Base-by-base conservation (phyloP, 2,797 vertebrate genomes). In the Brotula barbata region DNA sequence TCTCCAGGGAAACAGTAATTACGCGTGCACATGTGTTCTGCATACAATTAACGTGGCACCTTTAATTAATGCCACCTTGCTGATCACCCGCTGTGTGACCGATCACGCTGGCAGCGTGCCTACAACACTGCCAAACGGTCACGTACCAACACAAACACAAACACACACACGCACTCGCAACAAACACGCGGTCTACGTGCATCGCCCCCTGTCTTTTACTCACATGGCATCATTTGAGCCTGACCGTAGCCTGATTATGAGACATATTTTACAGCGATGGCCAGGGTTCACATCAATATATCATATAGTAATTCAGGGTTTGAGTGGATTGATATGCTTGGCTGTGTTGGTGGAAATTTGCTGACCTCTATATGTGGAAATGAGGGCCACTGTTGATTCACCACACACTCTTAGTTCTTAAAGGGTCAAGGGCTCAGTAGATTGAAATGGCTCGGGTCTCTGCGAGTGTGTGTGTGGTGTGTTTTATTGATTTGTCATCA, bases 1-100 rank as follows among this genome's bases (percentile, higher is more conserved):
- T 87, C 87, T 86, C 87, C 61, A 58, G 78, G 80, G 90, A 89
- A 78, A 87, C 79, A 17, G 69, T 90, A 90, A 92, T 91, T 90
- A 92, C 87, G 86, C 85, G 82, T 39, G 64, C 85, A 88, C 84
- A 82, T 89, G 89, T 89, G 85, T 86, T 90, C 80, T 64, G 85
- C 86, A 84, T 82, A 87, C 84, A 86, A 89, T 90, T 89, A 89
- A 77, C 25, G 68, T 75, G 68, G 77, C 82, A 81, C 79, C 80
- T 78, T 86, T 87, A 90, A 90, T 92, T 92, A 90, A 85, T 34
- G 68, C 74, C 81, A 82, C 77, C 83, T 85, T 70, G 67, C 79
- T 78, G 85, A 83, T 84, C 75, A 75, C 81, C 71, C 60, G 62
- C 70, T 3, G 68, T 48, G 74, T 89, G 85, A 87, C 80, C 75